Conservation (phyloP, 2,888 invertebrate genomes). For the Perithous albicinctus region DNA sequence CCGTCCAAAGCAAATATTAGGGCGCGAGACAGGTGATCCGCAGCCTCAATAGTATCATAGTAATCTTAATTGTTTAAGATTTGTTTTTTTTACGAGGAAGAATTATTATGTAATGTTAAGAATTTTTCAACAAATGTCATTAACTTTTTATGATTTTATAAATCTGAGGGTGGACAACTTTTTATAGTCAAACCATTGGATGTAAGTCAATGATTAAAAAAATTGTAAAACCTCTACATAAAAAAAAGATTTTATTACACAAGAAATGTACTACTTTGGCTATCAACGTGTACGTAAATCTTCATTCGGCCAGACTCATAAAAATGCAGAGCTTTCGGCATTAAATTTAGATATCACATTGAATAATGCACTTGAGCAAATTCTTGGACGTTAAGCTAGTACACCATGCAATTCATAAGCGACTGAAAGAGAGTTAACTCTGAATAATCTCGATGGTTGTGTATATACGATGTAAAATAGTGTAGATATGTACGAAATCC, state of each 20-base stretch:
- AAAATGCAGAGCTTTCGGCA: background rate
- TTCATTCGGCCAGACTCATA: too few species aligned
- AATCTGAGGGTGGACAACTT: too few species aligned
- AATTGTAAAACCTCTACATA: too few species aligned
- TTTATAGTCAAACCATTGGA: too few species aligned
- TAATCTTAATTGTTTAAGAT: background rate
- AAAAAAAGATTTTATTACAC: too few species aligned
- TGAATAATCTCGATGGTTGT: background rate
- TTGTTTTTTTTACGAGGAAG: background rate
- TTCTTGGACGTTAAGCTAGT: background rate
- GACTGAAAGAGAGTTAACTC: background rate
- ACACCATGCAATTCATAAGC: background rate
- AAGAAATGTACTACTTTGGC: too few species aligned
- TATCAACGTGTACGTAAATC: too few species aligned
- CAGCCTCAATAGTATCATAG: background rate
- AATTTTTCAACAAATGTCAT: too few species aligned
- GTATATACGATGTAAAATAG: background rate
- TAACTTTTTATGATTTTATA: too few species aligned
- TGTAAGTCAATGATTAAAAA: too few species aligned
- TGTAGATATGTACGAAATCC: background rate
- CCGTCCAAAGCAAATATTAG: too few species aligned
- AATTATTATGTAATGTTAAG: background rate
- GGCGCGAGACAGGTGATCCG: background rate
- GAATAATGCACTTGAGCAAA: background rate
- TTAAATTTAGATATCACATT: constrained; percentile 1